Base-by-base conservation (phyloP, 2,113 vertebrate species). In the Narcine bancroftii region DNA sequence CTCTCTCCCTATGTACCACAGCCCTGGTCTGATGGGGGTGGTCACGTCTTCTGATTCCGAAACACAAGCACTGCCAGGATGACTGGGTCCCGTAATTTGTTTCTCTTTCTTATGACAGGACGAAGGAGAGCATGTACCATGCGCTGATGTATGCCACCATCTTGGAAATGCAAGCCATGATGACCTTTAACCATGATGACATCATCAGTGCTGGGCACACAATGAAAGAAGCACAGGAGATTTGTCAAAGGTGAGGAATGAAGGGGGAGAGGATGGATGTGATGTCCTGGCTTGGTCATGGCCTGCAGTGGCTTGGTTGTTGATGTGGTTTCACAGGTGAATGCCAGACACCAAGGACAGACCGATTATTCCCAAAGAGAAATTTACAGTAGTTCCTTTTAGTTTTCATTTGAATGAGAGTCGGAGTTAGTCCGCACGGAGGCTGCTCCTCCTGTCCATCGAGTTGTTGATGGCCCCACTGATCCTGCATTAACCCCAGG, bases 81-180 rank as follows among this genome's bases (percentile, higher is more conserved):
- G 29, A 19, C 15, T 2, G 47, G 45, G 53, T 21, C 60, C 33
- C 60, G 26, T 60, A 87, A 87, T 33, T 60, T 87, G 50, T 36
- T 7, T 87, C 53, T 87, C 15, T 4, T 60, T 60, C 56, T 53
- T 93, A 81, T 29, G 93, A 65, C 89, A 97, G 97, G 93, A 94
- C 94, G 76, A 94, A 95, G 50, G 95, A 96, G 92, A 97, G 96
- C 79, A 97, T 97, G 96, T 97, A 97, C 95, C 97, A 97, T 6
- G 95, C 96, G 53, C 95, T 97, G 0, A 96, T 97, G 93, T 97
- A 97, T 21, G 96, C 96, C 94, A 97, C 96, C 0, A 94, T 97
- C 76, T 94, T 97, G 94, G 97, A 97, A 94, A 97, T 97, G 97
- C 96, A 97, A 94, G 96, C 97, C 87, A 97, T 97, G 97, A 97